Evolutionary conservation across 2,888 invertebrate genomes (phyloP), one percentile per base, ranked within the genome.

Genomic region (Pycnomerus fuliginosus): DNA sequence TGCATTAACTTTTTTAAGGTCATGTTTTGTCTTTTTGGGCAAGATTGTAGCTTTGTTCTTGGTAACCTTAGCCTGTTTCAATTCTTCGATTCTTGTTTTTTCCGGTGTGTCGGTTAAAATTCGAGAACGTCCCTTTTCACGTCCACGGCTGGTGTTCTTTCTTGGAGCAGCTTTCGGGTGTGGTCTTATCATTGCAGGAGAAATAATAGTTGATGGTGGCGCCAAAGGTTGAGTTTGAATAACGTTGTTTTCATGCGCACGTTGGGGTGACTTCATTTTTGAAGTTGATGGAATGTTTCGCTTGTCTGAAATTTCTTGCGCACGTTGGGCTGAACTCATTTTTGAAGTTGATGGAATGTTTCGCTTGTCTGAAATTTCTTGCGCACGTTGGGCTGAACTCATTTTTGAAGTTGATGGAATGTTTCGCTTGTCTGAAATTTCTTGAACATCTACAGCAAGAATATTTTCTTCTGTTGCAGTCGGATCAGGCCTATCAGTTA

Each of bases 21-120:
- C 10, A 4, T 10, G 27, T 20, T 20, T 20, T 20, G 7, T 7
- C 20, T 20, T 20, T 4, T 27, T 11, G 10, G 4, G 4, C 10
- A 27, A 7, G 8, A 8, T 5, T 8, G 22, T 20, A 20, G 8
- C 22, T 27, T 27, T 27, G n/a, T n/a, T n/a, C n/a, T n/a, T n/a
- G n/a, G n/a, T n/a, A n/a, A n/a, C n/a, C n/a, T n/a, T 36, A 2
- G 22, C 30, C 10, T 12, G 4, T 13, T 30, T 4, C 32, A 28
- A 15, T 25, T 17, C 13, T 36, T 36, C 23, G 12, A 31, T 12
- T 29, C 25, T 16, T 4, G 30, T 10, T 16, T 52, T 52, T 31
- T 52, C 50, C 11, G 50, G 55, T 10, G 51, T 53, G 29, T 55
- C 51, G 14, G 53, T 55, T 22, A 47, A 32, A 15, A 53, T 49